Percentiles rank a stretch among this genome's conserved stretches.
These are phyloP conservation scores for Sebastes steindachneri DNA, from an alignment of 2,797 vertebrate species.

Conservation along the genomic window DNA sequence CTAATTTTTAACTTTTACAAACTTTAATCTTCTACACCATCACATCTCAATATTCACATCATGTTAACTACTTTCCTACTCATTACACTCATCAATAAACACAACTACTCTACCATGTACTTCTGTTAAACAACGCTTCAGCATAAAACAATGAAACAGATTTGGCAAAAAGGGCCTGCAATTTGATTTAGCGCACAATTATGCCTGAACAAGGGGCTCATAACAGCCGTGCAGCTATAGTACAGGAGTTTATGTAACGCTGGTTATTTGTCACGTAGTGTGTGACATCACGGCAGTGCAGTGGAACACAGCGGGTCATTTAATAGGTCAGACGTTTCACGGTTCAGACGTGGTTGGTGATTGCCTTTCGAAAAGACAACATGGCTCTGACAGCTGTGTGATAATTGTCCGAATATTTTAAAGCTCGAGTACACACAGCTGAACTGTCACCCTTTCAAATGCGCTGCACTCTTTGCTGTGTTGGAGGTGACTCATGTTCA, in stretches of 20 bases:
- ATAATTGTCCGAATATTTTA: slow-evolving; percentile 25
- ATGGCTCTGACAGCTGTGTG: slow-evolving; percentile 1
- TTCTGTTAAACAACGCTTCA: not conserved
- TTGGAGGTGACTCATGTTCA: slow-evolving; percentile 5
- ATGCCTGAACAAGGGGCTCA: not conserved
- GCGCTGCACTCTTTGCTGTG: not conserved
- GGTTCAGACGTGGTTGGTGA: not conserved
- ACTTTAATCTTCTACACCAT: not conserved
- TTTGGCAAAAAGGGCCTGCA: not conserved
- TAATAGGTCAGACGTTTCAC: slow-evolving; percentile 9
- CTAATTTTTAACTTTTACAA: slow-evolving; percentile 2
- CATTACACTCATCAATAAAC: slow-evolving; percentile 5
- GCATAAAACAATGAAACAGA: not conserved
- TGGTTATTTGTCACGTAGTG: not conserved
- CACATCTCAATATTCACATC: not conserved
- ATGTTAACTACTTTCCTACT: not conserved
- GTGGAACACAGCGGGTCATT: not conserved
- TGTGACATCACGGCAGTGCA: not conserved
- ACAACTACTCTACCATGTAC: not conserved
- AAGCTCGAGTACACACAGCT: not conserved
- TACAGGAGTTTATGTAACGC: slow-evolving; percentile 8
- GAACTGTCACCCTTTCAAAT: not conserved
- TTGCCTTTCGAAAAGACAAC: not conserved
- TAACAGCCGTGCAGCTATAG: not conserved
- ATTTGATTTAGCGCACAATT: not conserved